These are phyloP conservation scores for Nemotelus nigrinus DNA, from an alignment of 2,888 invertebrate species.

Conservation along the genomic window DNA sequence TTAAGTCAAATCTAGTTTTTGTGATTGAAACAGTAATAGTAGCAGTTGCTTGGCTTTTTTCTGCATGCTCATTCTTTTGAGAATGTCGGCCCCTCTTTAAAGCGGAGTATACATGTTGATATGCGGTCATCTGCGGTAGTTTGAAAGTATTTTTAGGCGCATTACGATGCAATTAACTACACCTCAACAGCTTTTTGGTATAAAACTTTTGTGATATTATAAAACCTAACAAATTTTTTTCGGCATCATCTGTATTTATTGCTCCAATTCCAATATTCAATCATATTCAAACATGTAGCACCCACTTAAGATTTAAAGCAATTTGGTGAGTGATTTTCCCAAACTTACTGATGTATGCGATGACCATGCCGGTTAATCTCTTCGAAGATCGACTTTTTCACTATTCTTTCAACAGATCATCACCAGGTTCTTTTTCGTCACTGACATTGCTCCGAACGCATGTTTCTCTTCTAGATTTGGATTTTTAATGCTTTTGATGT, in stretches of 20 bases:
- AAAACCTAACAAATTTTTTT: too few relatives aligned
- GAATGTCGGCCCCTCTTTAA: neutral
- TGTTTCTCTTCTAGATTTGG: conserved; percentile 23
- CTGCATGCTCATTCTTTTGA: neutral
- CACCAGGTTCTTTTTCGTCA: conserved; percentile 33
- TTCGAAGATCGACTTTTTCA: conserved; percentile 32
- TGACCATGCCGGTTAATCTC: conserved; percentile 33
- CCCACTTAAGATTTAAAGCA: too few relatives aligned
- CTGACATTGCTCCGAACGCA: neutral
- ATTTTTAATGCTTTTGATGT: conserved; percentile 9
- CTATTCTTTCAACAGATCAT: conserved; percentile 24
- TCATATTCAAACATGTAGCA: too few relatives aligned
- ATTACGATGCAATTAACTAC: neutral
- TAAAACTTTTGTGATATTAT: too few relatives aligned
- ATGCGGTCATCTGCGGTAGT: neutral
- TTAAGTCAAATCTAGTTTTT: conserved; percentile 46
- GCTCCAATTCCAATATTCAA: too few relatives aligned
- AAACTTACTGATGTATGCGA: conserved; percentile 9
- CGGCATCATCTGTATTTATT: too few relatives aligned
- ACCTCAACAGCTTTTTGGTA: too few relatives aligned
- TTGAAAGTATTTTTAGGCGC: neutral
- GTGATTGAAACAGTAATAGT: conserved; percentile 37
- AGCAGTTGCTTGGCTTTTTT: conserved; percentile 29
- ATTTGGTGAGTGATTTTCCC: too few relatives aligned
- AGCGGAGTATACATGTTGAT: neutral